phyloP scores from a whole-genome alignment of 2,888 invertebrate genomes.

The Anarsia innoxiella region DNA sequence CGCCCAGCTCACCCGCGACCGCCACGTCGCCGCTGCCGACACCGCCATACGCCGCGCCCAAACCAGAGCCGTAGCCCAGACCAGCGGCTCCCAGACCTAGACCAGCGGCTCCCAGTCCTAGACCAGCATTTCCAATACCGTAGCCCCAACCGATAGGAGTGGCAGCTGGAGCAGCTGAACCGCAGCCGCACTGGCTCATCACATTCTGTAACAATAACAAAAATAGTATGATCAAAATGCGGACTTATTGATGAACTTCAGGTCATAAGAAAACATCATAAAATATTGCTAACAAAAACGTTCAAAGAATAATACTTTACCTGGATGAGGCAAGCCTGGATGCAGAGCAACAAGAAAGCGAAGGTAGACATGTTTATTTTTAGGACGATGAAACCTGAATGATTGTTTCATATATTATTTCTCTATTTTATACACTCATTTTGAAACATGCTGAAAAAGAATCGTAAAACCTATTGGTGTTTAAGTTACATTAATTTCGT shows the following conservation, averaged over 20 bases:
- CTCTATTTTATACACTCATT: background rate
- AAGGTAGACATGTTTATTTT: conserved; percentile 26
- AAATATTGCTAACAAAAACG: too few species aligned
- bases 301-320: conserved; percentile 20
- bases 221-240: too few species aligned
- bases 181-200: conserved; percentile 4
- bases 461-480: too few species aligned
- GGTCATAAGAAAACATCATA: background rate
- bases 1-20: conserved; percentile 22
- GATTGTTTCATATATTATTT: background rate
- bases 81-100: too few species aligned
- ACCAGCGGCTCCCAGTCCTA: background rate
- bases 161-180: background rate
- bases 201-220: background rate
- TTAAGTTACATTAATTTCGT: too few species aligned
- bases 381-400: background rate
- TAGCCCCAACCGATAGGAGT: background rate
- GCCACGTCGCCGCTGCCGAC: conserved; percentile 22
- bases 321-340: conserved; percentile 38
- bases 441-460: too few species aligned
- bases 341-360: conserved; percentile 28
- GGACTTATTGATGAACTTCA: too few species aligned
- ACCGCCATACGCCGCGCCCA: conserved; percentile 1
- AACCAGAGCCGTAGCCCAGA: background rate
- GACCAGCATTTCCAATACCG: background rate